Conservation (phyloP, 2,797 vertebrate genomes). For the Hippoglossus hippoglossus region DNA sequence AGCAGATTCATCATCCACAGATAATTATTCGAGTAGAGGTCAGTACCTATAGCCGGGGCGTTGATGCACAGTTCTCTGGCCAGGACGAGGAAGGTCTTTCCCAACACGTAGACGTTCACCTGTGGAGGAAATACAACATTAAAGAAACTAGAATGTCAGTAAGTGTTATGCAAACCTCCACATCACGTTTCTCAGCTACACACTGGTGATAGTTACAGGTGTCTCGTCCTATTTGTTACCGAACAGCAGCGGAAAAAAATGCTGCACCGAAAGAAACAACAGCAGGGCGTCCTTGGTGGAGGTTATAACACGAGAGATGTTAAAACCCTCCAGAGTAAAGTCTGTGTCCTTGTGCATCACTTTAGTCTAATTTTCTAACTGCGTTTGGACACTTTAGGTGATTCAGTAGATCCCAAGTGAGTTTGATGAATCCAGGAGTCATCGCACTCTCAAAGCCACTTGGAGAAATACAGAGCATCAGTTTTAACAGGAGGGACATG, state of each 20-base stretch:
- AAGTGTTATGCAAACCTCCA: too few relatives aligned
- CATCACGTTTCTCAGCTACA: too few relatives aligned
- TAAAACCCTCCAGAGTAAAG: background rate
- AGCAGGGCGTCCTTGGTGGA: too few relatives aligned
- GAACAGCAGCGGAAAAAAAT: too few relatives aligned
- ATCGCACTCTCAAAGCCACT: constrained; percentile 19
- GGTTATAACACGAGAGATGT: too few relatives aligned
- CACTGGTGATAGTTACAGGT: too few relatives aligned
- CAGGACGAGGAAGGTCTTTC: constrained; percentile 93
- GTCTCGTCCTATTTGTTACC: too few relatives aligned
- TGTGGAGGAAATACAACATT: constrained; percentile 61
- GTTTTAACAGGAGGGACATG: too few relatives aligned
- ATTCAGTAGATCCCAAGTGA: background rate
- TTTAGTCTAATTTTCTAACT: background rate
- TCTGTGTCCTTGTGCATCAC: background rate
- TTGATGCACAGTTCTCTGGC: constrained; percentile 98
- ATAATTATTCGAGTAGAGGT: background rate
- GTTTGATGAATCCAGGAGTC: constrained; percentile 3
- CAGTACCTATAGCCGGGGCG: constrained; percentile 94
- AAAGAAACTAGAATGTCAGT: background rate
- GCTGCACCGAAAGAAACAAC: too few relatives aligned
- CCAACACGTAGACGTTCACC: constrained; percentile 98
- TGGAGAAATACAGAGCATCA: constrained; percentile 1
- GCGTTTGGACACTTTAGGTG: background rate
- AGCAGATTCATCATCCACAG: background rate